Percentiles rank a stretch among this genome's conserved stretches.
Conservation (phyloP, 2,797 vertebrate genomes). For the Diceros bicornis region DNA sequence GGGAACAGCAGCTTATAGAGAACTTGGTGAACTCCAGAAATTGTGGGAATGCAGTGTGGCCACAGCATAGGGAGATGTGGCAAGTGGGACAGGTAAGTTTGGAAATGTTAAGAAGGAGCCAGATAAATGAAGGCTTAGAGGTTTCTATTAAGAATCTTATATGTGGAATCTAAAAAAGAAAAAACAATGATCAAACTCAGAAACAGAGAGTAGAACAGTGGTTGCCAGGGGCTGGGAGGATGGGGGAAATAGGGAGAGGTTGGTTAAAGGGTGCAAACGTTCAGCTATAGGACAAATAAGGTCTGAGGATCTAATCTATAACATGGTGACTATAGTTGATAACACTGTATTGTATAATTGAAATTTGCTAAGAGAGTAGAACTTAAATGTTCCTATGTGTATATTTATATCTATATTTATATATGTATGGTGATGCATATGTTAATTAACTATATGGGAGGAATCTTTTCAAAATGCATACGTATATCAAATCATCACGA, state of each 20-base stretch:
- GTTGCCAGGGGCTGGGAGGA: background rate
- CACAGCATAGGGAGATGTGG: background rate
- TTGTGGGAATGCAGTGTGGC: background rate
- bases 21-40: background rate
- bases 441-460: background rate
- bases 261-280: background rate
- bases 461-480: background rate
- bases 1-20: background rate
- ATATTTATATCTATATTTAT: background rate
- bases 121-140: background rate
- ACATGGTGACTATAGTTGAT: background rate
- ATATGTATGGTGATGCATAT: background rate
- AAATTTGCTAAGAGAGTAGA: background rate
- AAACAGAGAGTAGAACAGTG: background rate
- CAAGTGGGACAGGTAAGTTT: background rate
- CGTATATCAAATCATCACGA: background rate
- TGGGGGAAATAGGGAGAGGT: fast-evolving
- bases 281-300: background rate
- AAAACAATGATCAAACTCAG: background rate
- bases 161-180: background rate
- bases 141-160: background rate
- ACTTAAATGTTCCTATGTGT: background rate
- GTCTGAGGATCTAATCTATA: background rate
- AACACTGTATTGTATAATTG: background rate
- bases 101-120: background rate